These are phyloP conservation scores for Vidua macroura DNA, from an alignment of 2,113 vertebrate species.

Conservation along the genomic window DNA sequence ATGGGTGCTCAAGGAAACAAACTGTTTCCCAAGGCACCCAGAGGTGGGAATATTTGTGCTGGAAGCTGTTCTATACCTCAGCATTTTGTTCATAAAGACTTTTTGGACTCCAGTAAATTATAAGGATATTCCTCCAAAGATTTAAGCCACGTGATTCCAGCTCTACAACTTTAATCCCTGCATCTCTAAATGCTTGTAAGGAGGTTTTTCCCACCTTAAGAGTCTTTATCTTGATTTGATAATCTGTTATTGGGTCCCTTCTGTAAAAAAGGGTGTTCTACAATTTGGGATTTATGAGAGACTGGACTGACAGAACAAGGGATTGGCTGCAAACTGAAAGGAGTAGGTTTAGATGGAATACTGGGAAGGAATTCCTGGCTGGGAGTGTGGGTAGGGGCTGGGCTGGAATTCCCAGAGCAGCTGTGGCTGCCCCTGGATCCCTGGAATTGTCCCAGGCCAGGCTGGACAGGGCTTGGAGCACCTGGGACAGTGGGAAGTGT, in stretches of 20 bases:
- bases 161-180: background rate
- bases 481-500: background rate
- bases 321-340: background rate
- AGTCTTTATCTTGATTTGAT: background rate
- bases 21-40: background rate
- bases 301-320: background rate
- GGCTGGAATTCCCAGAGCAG: background rate
- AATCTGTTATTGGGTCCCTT: background rate
- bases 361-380: background rate
- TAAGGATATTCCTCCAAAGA: background rate
- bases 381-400: background rate
- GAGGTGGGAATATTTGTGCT: background rate
- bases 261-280: background rate
- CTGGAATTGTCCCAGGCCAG: background rate
- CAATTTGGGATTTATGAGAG: background rate
- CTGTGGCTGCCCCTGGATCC: background rate
- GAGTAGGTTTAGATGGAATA: background rate
- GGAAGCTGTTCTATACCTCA: background rate
- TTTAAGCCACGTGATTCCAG: background rate
- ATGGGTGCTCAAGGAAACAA: background rate
- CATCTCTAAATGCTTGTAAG: background rate
- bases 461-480: accelerated
- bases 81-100: background rate
- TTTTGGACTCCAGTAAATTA: background rate
- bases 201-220: background rate